Percentiles rank a stretch among this genome's conserved stretches.
phyloP scores from a whole-genome alignment of 2,797 vertebrate species.

The Trachops cirrhosus region DNA sequence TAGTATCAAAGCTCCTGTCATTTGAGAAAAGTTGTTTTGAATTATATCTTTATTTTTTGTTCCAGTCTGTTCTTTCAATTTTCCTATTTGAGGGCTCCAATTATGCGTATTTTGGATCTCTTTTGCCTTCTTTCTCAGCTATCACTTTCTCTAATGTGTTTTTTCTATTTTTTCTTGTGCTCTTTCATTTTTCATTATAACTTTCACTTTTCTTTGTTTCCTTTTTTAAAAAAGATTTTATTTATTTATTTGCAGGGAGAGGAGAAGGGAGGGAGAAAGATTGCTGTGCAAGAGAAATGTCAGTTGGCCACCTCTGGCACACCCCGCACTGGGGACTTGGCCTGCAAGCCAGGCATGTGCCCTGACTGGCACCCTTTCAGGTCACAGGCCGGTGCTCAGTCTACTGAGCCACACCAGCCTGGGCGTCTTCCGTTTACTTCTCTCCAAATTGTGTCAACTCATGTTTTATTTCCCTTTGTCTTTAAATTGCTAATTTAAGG shows the following conservation, averaged over 20 bases:
- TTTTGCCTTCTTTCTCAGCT: neutral
- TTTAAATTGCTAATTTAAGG: neutral
- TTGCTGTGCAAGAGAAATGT: neutral
- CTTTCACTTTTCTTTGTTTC: neutral
- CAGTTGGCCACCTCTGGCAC: neutral
- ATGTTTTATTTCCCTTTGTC: neutral
- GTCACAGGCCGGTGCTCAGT: neutral
- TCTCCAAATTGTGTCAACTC: neutral
- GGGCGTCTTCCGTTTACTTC: neutral
- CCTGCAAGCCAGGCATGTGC: neutral
- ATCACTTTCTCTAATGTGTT: neutral
- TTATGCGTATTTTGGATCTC: neutral
- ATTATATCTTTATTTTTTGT: constrained; percentile 12
- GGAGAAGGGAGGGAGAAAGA: neutral
- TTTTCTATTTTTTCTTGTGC: neutral
- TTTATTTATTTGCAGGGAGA: neutral
- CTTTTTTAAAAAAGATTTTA: neutral
- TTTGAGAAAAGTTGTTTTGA: neutral
- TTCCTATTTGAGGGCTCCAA: neutral
- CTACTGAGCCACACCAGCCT: neutral
- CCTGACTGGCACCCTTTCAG: neutral
- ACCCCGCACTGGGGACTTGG: neutral
- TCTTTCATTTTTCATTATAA: neutral
- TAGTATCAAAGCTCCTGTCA: neutral
- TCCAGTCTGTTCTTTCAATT: neutral